These are phyloP conservation scores for Octodonta nipae DNA, from an alignment of 2,888 invertebrate genomes.

Conservation along the genomic window DNA sequence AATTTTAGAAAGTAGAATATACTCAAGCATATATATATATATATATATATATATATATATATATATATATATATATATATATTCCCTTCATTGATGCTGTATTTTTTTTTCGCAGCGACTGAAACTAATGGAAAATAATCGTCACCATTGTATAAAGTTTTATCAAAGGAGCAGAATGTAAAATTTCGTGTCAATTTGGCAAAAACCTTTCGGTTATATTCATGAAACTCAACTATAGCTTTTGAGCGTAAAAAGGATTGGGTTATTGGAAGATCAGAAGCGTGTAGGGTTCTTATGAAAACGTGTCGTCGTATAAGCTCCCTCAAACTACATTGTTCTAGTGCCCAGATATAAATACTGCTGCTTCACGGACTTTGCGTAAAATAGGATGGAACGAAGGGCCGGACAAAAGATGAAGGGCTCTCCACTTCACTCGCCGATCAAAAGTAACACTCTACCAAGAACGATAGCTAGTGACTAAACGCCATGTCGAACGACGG, in stretches of 20 bases:
- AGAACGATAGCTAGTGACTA: too few relatives aligned
- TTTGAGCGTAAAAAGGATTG: conserved; percentile 16
- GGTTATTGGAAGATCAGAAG: conserved; percentile 17
- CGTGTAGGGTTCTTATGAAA: conserved; percentile 15
- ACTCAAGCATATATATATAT: too few relatives aligned
- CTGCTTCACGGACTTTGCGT: conserved; percentile 15
- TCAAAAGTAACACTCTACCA: too few relatives aligned
- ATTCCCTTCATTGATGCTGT: too few relatives aligned
- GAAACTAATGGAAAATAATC: too few relatives aligned
- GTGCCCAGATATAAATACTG: conserved; percentile 21
- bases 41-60: too few relatives aligned
- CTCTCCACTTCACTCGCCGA: conserved; percentile 8
- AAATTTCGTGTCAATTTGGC: conserved; percentile 19
- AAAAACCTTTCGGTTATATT: conserved; percentile 18
- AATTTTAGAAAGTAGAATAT: too few relatives aligned
- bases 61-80: too few relatives aligned
- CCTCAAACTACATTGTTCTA: conserved; percentile 17
- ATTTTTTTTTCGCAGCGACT: too few relatives aligned
- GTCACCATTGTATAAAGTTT: too few relatives aligned
- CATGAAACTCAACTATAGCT: conserved; percentile 16
- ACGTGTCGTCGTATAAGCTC: conserved; percentile 16
- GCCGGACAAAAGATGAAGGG: conserved; percentile 9
- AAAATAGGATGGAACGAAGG: conserved; percentile 13
- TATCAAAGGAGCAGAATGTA: conserved; percentile 17
- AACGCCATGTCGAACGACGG: too few relatives aligned